Evolutionary conservation across 2,113 vertebrate genomes (phyloP), one percentile per base, ranked within the genome.

Genomic region (Melanostigma gelatinosum): DNA sequence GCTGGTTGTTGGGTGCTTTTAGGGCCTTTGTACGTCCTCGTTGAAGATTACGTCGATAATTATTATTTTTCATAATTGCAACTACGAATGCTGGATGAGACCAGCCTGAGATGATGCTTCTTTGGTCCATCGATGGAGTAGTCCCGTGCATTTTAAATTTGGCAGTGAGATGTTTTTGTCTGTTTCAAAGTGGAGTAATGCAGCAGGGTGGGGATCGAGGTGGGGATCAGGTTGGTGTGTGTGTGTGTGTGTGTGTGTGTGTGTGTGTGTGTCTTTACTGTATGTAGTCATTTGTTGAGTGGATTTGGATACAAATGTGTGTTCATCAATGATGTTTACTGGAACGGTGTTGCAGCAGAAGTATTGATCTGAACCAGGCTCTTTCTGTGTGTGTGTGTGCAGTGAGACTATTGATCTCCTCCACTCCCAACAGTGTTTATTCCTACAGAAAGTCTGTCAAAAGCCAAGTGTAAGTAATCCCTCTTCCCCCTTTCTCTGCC

Each of bases 271-370:
- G 10, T 63, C 22, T 24, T 65, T 9, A 50, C 75, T 66, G 76
- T 80, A 79, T 75, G 67, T 67, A 77, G 78, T 83, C 32, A 88
- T 88, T 85, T 83, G 84, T 87, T 77, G 71, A 62, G 20, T 68
- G 78, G 87, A 83, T 85, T 79, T 87, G 84, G 86, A 87, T 88
- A 89, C 86, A 91, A 89, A 91, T 88, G 86, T 87, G 83, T 80
- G 90, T 93, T 93, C 89, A 93, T 93, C 92, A 93, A 88, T 42
- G 87, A 87, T 93, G 89, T 93, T 92, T 91, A 92, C 91, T 77
- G 83, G 82, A 85, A 89, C 50, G 73, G 80, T 69, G 82, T 84
- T 87, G 87, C 86, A 91, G 73, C 86, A 84, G 80, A 66, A 82
- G 74, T 89, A 93, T 93, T 52, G 93, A 93, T 90, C 84, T 27